These are phyloP conservation scores for Urophycis tenuis DNA, from an alignment of 2,797 vertebrate genomes.

Conservation along the genomic window DNA sequence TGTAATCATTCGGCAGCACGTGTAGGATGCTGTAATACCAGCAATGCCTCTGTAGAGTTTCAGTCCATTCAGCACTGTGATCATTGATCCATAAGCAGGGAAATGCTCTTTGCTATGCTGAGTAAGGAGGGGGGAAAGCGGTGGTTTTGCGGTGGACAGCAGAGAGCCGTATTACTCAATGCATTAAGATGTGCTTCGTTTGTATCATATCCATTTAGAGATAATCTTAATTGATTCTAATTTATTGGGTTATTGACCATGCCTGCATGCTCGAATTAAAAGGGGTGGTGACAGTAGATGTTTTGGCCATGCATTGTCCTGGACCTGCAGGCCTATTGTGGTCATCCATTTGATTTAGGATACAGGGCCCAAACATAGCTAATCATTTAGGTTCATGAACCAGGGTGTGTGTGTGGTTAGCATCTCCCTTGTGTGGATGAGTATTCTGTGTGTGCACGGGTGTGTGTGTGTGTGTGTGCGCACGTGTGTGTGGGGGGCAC, in stretches of 20 bases:
- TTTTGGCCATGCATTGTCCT: constrained; percentile 27
- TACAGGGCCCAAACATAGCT: neutral
- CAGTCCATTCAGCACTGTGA: constrained; percentile 4
- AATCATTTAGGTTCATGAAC: neutral
- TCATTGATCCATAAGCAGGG: constrained; percentile 48
- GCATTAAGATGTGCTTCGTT: constrained; percentile 71
- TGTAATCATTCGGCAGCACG: neutral
- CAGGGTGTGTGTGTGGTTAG: neutral
- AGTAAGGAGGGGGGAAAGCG: constrained; percentile 54
- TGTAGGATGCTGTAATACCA: neutral
- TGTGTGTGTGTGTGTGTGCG: constrained; percentile 2
- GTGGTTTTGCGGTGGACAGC: constrained; percentile 62
- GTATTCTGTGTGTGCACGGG: neutral
- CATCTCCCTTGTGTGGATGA: neutral
- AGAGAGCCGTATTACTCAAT: constrained; percentile 63
- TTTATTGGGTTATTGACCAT: constrained; percentile 74
- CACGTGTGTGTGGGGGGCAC: neutral
- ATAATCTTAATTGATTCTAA: constrained; percentile 70
- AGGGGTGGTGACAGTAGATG: constrained; percentile 45
- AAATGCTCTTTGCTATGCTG: constrained; percentile 55
- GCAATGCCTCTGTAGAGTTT: neutral
- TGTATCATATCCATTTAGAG: constrained; percentile 65
- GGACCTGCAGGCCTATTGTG: constrained; percentile 3
- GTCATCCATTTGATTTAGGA: neutral
- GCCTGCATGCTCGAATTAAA: constrained; percentile 60